Evolutionary conservation across 1,140 invertebrate species (phyloP).

Genomic region (Eueides isabella): DNA sequence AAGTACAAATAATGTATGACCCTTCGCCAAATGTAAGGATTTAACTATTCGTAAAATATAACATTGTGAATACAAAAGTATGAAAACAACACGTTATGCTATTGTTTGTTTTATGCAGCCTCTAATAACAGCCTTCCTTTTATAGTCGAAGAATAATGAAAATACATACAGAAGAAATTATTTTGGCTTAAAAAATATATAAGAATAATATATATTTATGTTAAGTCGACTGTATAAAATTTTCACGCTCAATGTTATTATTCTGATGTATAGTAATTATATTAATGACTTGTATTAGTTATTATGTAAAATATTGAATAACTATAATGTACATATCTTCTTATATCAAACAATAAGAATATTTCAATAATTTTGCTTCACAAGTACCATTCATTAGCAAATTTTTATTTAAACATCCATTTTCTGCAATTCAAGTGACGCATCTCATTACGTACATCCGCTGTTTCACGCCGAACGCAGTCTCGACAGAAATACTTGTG

Average conservation of each 20-base stretch:
- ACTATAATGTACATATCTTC: too few species aligned
- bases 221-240: not conserved
- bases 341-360: too few species aligned
- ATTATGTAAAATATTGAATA: too few species aligned
- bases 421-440: slow-evolving; percentile 47
- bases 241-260: not conserved
- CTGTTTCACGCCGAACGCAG: slow-evolving; percentile 38
- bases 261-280: too few species aligned
- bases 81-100: slow-evolving; percentile 8
- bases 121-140: slow-evolving; percentile 5
- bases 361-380: too few species aligned
- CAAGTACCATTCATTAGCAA: too few species aligned
- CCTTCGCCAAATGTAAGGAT: not conserved
- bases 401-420: slow-evolving; percentile 15
- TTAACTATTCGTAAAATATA: slow-evolving; percentile 12
- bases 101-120: slow-evolving; percentile 14
- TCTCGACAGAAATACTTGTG: slow-evolving; percentile 48
- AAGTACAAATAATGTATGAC: slow-evolving; percentile 1
- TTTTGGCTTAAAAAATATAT: not conserved
- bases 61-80: slow-evolving; percentile 3
- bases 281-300: too few species aligned
- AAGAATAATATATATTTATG: not conserved
- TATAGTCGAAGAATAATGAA: slow-evolving; percentile 13
- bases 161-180: slow-evolving; percentile 6
- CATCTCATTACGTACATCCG: slow-evolving; percentile 62